phyloP scores from a whole-genome alignment of 2,797 vertebrate species.

The Nyctalus aviator region DNA sequence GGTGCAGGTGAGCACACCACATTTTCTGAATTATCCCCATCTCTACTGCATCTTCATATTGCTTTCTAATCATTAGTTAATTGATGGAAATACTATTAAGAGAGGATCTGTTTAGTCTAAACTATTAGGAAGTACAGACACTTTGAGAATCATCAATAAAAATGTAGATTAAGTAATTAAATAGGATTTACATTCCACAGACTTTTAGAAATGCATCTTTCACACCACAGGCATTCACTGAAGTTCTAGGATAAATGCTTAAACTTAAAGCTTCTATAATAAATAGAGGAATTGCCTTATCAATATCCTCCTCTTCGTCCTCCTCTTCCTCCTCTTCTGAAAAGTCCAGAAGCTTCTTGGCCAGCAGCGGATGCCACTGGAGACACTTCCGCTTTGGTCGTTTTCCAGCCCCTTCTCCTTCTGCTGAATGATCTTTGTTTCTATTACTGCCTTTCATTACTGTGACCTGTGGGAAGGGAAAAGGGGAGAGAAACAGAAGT shows the following conservation, averaged over 20 bases:
- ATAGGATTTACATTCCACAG: background rate
- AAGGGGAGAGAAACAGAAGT: background rate
- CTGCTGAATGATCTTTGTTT: slow-evolving; percentile 94
- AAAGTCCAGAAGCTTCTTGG: slow-evolving; percentile 97
- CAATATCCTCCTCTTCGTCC: slow-evolving; percentile 96
- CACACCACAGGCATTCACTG: background rate
- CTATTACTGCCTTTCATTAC: slow-evolving; percentile 98
- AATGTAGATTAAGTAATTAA: background rate
- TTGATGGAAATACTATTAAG: background rate
- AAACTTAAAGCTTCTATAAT: background rate
- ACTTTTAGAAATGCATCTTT: background rate
- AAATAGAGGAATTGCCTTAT: slow-evolving; percentile 90
- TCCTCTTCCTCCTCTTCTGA: slow-evolving; percentile 98
- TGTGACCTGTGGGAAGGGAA: slow-evolving; percentile 86
- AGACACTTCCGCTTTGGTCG: slow-evolving; percentile 98
- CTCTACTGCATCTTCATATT: background rate
- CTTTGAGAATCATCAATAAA: background rate
- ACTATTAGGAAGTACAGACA: background rate
- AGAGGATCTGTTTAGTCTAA: background rate
- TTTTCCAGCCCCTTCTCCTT: slow-evolving; percentile 95
- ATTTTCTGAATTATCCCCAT: background rate
- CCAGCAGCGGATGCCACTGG: slow-evolving; percentile 99
- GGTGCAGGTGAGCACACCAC: background rate
- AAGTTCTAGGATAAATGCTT: background rate
- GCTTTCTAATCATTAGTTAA: background rate